Evolutionary conservation across 37 sponge, comb jelly and placozoan genomes (phyloP).

Genomic region (Halichondria panicea): DNA sequence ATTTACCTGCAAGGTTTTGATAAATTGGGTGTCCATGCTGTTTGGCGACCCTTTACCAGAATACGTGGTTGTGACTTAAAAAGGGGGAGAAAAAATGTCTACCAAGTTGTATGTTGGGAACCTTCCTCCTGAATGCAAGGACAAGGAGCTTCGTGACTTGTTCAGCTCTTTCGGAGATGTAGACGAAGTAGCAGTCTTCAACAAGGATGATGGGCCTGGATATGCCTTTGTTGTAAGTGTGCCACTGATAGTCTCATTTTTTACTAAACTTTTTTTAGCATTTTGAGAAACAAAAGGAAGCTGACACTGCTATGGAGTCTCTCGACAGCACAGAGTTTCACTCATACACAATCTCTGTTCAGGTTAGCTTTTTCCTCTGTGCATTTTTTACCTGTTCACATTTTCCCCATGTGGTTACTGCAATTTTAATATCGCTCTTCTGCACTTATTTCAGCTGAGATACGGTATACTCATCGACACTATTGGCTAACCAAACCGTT

Average conservation of each 20-base stretch:
- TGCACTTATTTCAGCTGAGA: no score
- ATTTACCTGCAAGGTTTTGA: no score
- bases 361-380: slow-evolving; percentile 32
- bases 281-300: slow-evolving; percentile 44
- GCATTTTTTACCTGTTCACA: not conserved
- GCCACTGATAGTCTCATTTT: not conserved
- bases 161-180: slow-evolving; percentile 67
- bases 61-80: not conserved
- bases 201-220: no score
- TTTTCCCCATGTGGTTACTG: not conserved
- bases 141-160: slow-evolving; percentile 56
- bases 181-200: slow-evolving; percentile 55
- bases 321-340: slow-evolving; percentile 42
- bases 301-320: slow-evolving; percentile 36
- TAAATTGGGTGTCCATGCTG: not conserved
- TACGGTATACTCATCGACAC: no score
- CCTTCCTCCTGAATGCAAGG: slow-evolving; percentile 43
- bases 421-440: not conserved
- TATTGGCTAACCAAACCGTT: not conserved
- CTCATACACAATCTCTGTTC: slow-evolving; percentile 40
- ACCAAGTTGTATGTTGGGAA: slow-evolving; percentile 79
- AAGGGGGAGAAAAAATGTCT: not conserved
- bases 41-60: not conserved
- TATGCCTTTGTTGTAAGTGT: slow-evolving; percentile 76
- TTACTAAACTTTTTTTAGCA: slow-evolving; percentile 26